These are phyloP conservation scores for Catocala sponsa DNA, from an alignment of 2,888 invertebrate species.

Conservation along the genomic window DNA sequence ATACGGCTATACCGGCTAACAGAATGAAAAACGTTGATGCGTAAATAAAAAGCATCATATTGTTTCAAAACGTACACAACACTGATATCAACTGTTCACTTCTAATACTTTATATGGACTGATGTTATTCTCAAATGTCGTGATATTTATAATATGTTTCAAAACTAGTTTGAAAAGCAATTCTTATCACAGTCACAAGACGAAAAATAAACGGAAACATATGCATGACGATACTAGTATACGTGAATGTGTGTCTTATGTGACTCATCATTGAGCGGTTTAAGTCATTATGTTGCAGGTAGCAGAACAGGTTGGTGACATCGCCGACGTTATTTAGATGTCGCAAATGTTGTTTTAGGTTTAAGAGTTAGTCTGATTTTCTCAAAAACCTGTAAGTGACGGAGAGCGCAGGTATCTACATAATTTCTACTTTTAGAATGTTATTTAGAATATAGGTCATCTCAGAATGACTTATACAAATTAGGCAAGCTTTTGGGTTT, in stretches of 20 bases:
- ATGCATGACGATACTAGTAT: neutral
- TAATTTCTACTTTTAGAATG: too few relatives aligned
- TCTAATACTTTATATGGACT: conserved; percentile 45
- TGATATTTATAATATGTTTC: conserved; percentile 18
- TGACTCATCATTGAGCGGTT: conserved; percentile 18
- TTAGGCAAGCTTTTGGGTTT: too few relatives aligned
- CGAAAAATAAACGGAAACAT: conserved; percentile 38
- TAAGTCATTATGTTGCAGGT: neutral
- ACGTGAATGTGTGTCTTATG: conserved; percentile 6
- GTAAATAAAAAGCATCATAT: conserved; percentile 70
- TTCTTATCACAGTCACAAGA: conserved; percentile 62
- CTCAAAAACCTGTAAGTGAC: too few relatives aligned
- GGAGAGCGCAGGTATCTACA: too few relatives aligned
- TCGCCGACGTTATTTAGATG: too few relatives aligned
- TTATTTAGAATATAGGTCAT: too few relatives aligned
- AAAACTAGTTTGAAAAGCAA: conserved; percentile 41
- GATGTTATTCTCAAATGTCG: conserved; percentile 42
- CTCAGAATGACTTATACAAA: too few relatives aligned
- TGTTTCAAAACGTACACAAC: conserved; percentile 23
- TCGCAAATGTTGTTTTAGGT: too few relatives aligned
- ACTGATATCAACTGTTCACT: conserved; percentile 44
- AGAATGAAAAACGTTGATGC: conserved; percentile 57
- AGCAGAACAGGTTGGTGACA: neutral
- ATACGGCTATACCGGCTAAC: conserved; percentile 27
- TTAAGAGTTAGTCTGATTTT: too few relatives aligned